These are phyloP conservation scores for Schizaphis graminum DNA, from an alignment of 2,888 invertebrate genomes.

Conservation along the genomic window DNA sequence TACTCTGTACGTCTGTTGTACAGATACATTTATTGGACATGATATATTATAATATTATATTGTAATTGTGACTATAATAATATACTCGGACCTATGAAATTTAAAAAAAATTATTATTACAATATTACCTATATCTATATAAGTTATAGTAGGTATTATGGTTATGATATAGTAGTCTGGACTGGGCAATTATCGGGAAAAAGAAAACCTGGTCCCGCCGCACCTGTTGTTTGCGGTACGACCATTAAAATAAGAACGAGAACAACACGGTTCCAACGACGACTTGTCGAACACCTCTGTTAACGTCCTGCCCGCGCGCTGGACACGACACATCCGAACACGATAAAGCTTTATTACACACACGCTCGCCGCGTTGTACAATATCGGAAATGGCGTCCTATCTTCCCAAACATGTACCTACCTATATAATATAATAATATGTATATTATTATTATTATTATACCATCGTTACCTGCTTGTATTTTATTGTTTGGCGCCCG, in stretches of 20 bases:
- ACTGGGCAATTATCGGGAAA: constrained; percentile 1
- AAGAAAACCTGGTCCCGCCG: constrained; percentile 18
- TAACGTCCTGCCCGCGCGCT: constrained; percentile 4
- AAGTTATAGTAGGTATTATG: not conserved
- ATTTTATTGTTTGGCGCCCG: constrained; percentile 52
- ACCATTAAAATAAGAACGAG: constrained; percentile 35
- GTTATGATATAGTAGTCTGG: constrained; percentile 8
- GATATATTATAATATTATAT: not conserved
- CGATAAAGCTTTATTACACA: constrained; percentile 55
- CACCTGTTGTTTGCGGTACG: constrained; percentile 23
- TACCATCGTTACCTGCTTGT: constrained; percentile 17
- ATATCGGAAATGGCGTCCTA: constrained; percentile 41
- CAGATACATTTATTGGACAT: not conserved
- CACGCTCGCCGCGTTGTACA: constrained; percentile 1
- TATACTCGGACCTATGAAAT: not conserved
- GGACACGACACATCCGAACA: constrained; percentile 42
- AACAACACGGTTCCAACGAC: not conserved
- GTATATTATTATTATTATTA: constrained; percentile 19
- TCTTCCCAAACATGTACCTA: constrained; percentile 14
- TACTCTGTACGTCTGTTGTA: not conserved
- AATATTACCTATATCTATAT: not conserved
- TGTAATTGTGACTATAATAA: not conserved
- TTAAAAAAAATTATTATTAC: not conserved
- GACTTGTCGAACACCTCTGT: constrained; percentile 39
- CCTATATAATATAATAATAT: constrained; percentile 8